Percentiles rank a stretch among this genome's conserved stretches.
Evolutionary conservation across 2,888 invertebrate species (phyloP).

Genomic region (Argyresthia albistria): DNA sequence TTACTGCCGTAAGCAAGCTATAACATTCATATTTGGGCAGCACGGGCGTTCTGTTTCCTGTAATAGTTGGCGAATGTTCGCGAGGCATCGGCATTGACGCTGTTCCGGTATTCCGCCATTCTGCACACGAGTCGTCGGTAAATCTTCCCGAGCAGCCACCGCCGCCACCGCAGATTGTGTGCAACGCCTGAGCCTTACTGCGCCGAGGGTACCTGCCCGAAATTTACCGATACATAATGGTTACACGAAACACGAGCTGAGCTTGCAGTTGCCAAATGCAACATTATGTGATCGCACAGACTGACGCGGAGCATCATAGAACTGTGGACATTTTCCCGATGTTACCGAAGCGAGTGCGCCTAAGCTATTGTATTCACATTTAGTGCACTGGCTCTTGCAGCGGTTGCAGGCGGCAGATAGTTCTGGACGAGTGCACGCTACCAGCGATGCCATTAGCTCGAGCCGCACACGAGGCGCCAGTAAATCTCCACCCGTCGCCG

Average conservation of each 20-base stretch:
- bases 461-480: constrained; percentile 38
- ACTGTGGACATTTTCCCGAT: too few species aligned
- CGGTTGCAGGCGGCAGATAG: constrained; percentile 1
- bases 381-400: neutral
- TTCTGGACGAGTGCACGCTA: constrained; percentile 4
- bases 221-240: neutral
- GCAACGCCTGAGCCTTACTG: too few species aligned
- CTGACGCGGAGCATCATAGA: too few species aligned
- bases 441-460: constrained; percentile 2
- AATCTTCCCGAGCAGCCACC: constrained; percentile 25
- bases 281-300: too few species aligned
- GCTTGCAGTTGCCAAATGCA: too few species aligned
- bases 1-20: constrained; percentile 22
- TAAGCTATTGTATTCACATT: neutral
- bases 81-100: constrained; percentile 12
- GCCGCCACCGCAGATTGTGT: too few species aligned
- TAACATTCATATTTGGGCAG: constrained; percentile 32
- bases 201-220: neutral
- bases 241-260: neutral
- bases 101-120: constrained; percentile 44
- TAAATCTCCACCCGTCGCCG: constrained; percentile 24
- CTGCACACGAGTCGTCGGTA: constrained; percentile 31
- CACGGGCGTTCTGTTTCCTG: constrained; percentile 18
- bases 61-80: constrained; percentile 32
- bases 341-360: neutral